phyloP scores from a whole-genome alignment of 53 echinoderm and acorn worm genomes.

The Arbacia lixula region DNA sequence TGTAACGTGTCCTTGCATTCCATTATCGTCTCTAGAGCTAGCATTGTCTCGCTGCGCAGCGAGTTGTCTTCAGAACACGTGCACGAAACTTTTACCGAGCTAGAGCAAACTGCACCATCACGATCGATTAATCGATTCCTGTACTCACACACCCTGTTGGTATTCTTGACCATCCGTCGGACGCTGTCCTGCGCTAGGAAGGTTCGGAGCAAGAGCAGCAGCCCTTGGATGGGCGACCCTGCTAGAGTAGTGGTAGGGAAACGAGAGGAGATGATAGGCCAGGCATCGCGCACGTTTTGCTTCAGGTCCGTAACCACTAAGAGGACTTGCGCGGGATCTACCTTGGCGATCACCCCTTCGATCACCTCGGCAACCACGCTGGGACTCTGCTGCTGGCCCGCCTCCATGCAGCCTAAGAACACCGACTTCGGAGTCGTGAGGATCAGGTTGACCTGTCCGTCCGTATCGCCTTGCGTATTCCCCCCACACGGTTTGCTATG shows the following conservation, averaged over 20 bases:
- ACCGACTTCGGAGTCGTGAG: conserved; percentile 33
- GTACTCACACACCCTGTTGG: not conserved
- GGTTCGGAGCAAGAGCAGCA: not conserved
- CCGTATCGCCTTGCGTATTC: not conserved
- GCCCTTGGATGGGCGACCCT: conserved; percentile 1
- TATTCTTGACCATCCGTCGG: conserved; percentile 2
- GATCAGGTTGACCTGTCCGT: not conserved
- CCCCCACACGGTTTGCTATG: not conserved
- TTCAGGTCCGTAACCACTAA: conserved; percentile 21
- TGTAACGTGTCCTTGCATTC: conserved; percentile 16
- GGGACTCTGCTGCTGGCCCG: conserved; percentile 12
- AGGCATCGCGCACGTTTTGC: conserved; percentile 27
- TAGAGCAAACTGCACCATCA: not conserved
- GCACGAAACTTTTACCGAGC: not conserved
- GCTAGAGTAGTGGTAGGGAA: conserved; percentile 11
- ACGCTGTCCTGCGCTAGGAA: conserved; percentile 7
- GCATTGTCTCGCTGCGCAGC: not conserved
- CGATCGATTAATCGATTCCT: conserved; percentile 7
- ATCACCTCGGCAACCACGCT: conserved; percentile 12
- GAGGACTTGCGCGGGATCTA: not conserved
- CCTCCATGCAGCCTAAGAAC: conserved; percentile 23
- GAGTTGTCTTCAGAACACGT: not conserved
- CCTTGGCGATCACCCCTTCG: conserved; percentile 11
- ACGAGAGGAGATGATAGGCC: conserved; percentile 1
- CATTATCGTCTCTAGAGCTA: not conserved